Evolutionary conservation across 2,113 vertebrate species (phyloP).

Genomic region (Climacteris rufus): DNA sequence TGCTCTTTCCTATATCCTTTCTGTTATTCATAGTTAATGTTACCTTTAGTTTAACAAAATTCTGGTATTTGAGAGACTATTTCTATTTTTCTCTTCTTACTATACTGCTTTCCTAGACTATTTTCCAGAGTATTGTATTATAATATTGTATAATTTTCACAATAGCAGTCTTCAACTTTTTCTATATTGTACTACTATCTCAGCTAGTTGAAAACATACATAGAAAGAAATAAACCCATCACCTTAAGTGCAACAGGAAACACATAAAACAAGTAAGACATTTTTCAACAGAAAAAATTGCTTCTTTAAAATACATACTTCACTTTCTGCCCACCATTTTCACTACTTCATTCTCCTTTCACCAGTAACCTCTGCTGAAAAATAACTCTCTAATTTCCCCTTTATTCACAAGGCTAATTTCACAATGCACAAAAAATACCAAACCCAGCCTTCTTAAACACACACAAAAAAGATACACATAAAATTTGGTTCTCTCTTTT

Average conservation of each 20-base stretch:
- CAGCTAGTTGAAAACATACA: neutral
- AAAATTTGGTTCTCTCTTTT: neutral
- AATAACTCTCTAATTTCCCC: neutral
- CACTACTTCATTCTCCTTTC: neutral
- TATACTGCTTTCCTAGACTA: neutral
- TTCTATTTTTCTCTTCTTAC: neutral
- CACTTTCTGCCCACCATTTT: neutral
- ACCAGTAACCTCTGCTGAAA: neutral
- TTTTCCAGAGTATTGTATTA: neutral
- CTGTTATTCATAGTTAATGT: neutral
- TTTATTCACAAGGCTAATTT: neutral
- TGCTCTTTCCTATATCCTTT: neutral
- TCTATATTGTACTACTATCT: neutral
- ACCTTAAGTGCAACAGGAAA: neutral
- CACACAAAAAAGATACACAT: neutral
- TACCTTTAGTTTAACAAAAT: neutral
- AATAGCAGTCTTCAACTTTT: neutral
- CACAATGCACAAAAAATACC: neutral
- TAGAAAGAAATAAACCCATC: neutral
- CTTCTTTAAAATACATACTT: neutral
- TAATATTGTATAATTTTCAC: neutral
- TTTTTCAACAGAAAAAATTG: neutral
- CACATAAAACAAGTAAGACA: neutral
- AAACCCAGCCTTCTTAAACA: neutral
- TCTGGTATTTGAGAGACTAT: neutral